Evolutionary conservation across 1,140 invertebrate species (phyloP).

Genomic region (Brachionus paranguensis): DNA sequence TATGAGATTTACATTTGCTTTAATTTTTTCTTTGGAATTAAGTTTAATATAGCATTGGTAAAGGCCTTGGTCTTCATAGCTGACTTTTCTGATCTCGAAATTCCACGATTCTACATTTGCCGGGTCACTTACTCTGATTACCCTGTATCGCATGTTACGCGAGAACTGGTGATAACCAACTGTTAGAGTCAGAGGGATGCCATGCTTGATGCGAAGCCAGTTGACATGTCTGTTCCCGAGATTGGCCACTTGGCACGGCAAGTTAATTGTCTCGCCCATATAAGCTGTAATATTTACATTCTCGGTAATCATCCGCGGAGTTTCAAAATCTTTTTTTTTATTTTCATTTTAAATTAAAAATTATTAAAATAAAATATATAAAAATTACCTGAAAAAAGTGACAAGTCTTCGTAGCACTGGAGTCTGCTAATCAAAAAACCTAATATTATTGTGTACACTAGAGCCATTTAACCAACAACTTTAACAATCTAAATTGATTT

Average conservation of each 20-base stretch:
- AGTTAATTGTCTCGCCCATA: constrained; percentile 3
- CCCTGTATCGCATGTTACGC: constrained; percentile 14
- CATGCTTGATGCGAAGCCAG: neutral
- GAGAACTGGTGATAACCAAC: constrained; percentile 37
- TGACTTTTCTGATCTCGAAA: constrained; percentile 38
- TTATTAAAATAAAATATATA: no score
- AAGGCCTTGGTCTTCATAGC: neutral
- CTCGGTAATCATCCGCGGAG: neutral
- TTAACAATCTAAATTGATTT: neutral
- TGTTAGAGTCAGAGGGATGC: neutral
- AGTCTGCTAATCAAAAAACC: neutral
- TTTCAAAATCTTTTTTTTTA: neutral
- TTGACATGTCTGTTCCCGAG: constrained; percentile 10
- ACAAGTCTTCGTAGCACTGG: neutral
- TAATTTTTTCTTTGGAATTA: neutral
- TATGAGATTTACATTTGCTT: neutral
- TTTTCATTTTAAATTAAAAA: neutral
- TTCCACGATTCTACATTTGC: constrained; percentile 16
- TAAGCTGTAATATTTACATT: neutral
- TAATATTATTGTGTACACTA: neutral
- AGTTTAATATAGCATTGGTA: constrained; percentile 29
- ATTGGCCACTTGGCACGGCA: constrained; percentile 25
- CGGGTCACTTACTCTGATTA: neutral
- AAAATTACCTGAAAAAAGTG: neutral
- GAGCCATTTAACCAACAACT: neutral